Evolutionary conservation across 2,888 invertebrate species (phyloP), one percentile per base, ranked within the genome.

Genomic region (Tetranychus piercei): DNA sequence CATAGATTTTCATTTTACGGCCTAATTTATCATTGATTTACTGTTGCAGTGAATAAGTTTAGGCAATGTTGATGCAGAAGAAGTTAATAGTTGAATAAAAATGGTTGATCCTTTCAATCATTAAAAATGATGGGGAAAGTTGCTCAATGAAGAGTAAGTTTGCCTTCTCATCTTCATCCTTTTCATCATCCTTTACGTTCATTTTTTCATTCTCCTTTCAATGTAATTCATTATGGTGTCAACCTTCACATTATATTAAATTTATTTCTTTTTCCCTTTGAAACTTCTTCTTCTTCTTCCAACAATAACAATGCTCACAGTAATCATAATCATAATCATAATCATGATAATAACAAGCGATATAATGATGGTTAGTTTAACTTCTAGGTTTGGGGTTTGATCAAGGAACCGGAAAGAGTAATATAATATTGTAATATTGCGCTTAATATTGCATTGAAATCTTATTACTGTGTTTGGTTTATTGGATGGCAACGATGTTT

Each of bases 371-470:
- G n/a, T n/a, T n/a, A n/a, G n/a, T n/a, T n/a, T n/a, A n/a, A n/a
- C 4, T 23, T 34, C 34, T 34, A 34, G 34, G 34, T 34, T 34
- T 34, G 4, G 34, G 34, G 34, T 55, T 55, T 9, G 15, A 55
- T 55, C 55, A 55, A 55, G 55, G 55, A 55, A 55, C 55, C 55
- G 55, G 55, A 55, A 55, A 55, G 55, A 55, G 55, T 55, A 55
- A 55, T 15, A 55, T 9, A 55, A 55, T 15, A 15, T 55, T 55
- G 9, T 15, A 55, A 55, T 15, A 55, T 55, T 55, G 1, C 3
- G 9, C 55, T 55, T 55, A 15, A 55, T 15, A 55, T 55, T 15
- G 9, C 55, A 55, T 9, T 55, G 5, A 55, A 34, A 55, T 55
- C 9, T 55, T 55, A 55, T 55, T 45, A n/a, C n/a, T n/a, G n/a